Evolutionary conservation across 2,888 invertebrate genomes (phyloP), one percentile per base, ranked within the genome.

Genomic region (Polymixis flavicincta): DNA sequence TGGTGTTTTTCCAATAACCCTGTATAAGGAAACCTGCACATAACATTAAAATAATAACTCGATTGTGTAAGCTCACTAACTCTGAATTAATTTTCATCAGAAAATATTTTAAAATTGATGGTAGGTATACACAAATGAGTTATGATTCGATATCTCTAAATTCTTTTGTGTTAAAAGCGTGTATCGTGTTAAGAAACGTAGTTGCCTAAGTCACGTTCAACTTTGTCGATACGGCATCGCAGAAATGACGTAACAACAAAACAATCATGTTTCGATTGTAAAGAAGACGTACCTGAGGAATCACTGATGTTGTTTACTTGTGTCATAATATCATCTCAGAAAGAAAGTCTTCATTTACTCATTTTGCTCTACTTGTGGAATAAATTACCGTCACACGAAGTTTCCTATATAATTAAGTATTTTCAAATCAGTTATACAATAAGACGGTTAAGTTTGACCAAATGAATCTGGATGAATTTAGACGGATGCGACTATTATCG

Each of bases 131-230:
- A 87, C 90, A 92, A 94, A 93, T 92, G 93, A 92, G 89, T 94
- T 92, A 92, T 91, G 92, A 92, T 92, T 90, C 89, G 87, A 87
- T 92, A 92, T 93, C 92, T 92, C 90, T 89, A 91, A 92, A 91
- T 93, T 94, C 94, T 94, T 94, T 92, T 92, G 90, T 90, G 85
- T 87, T 83, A 90, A 90, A 92, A 92, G 91, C 91, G 90, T 89
- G 90, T 90, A 90, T 92, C 90, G 89, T 90, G 88, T 94, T 93
- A 93, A 92, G 92, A 92, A 94, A 95, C 91, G 86, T 89, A 91
- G 91, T 95, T 93, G 92, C 92, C 91, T 91, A 92, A 94, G 94
- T 95, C 95, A 95, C 95, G 95, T 92, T 93, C 90, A 90, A 87
- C 86, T 92, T 84, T 94, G 94, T 94, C 94, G 89, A 90, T 90